Conservation (phyloP, 2,797 vertebrate species). For the Microhierax caerulescens region DNA sequence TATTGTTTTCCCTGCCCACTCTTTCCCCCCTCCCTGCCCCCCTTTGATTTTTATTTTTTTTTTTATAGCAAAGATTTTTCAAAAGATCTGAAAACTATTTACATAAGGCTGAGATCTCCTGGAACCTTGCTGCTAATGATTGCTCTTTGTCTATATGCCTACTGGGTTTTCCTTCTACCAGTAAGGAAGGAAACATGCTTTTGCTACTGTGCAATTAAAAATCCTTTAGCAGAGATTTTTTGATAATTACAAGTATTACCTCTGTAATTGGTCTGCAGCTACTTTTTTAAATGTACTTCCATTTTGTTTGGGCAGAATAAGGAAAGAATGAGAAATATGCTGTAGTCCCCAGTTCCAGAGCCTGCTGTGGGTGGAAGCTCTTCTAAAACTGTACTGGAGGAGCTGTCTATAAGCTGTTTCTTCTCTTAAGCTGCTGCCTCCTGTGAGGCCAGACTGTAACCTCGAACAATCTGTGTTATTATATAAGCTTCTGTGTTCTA, state of each 20-base stretch:
- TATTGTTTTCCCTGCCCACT: background rate
- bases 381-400: background rate
- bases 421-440: conserved; percentile 9
- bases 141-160: background rate
- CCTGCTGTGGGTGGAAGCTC: conserved; percentile 18
- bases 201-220: background rate
- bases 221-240: background rate
- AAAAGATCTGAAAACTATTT: background rate
- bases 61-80: background rate
- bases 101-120: background rate
- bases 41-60: background rate
- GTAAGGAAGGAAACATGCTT: background rate
- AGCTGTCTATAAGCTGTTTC: background rate
- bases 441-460: conserved; percentile 2
- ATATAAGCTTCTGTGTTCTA: conserved; percentile 6
- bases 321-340: background rate
- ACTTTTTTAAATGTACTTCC: background rate
- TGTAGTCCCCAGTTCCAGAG: background rate
- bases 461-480: conserved; percentile 14
- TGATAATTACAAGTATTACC: background rate
- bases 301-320: background rate
- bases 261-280: background rate
- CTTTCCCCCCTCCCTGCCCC: too few relatives aligned
- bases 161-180: background rate
- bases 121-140: background rate